These are phyloP conservation scores for Keiferia lycopersicella DNA, from an alignment of 2,888 invertebrate genomes.

Conservation along the genomic window DNA sequence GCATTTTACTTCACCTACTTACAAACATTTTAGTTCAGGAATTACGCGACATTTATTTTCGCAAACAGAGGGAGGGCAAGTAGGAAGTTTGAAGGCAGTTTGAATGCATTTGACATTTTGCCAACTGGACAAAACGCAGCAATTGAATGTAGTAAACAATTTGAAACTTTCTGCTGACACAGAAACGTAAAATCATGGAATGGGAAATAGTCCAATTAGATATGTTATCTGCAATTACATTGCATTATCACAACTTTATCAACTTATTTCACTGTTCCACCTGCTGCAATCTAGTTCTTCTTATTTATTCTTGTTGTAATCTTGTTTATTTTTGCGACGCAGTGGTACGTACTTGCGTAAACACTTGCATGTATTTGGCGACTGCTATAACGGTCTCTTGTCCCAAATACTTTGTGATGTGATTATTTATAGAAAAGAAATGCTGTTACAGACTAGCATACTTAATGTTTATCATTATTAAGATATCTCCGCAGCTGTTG, in stretches of 20 bases:
- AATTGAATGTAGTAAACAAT: not conserved
- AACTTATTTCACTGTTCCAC: not conserved
- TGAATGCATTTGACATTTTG: constrained; percentile 10
- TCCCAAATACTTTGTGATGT: constrained; percentile 14
- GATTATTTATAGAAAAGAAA: constrained; percentile 20
- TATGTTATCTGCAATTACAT: too few species aligned
- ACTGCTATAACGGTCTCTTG: constrained; percentile 2
- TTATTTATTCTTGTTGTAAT: not conserved
- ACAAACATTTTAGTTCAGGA: not conserved
- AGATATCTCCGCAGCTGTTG: constrained; percentile 16
- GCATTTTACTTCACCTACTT: not conserved
- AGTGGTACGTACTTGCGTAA: not conserved
- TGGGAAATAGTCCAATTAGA: not conserved
- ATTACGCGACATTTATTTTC: not conserved
- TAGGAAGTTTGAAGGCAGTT: not conserved
- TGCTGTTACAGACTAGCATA: not conserved
- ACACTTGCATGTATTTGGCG: constrained; percentile 6
- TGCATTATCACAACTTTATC: not conserved
- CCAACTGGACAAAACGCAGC: not conserved
- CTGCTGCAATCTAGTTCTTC: not conserved
- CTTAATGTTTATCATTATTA: constrained; percentile 23
- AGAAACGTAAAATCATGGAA: not conserved
- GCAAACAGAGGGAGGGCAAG: not conserved
- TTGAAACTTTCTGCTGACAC: constrained; percentile 3
- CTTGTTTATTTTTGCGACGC: constrained; percentile 2